Evolutionary conservation across 2,113 vertebrate species (phyloP).

Genomic region (Epinephelus cyanopodus): DNA sequence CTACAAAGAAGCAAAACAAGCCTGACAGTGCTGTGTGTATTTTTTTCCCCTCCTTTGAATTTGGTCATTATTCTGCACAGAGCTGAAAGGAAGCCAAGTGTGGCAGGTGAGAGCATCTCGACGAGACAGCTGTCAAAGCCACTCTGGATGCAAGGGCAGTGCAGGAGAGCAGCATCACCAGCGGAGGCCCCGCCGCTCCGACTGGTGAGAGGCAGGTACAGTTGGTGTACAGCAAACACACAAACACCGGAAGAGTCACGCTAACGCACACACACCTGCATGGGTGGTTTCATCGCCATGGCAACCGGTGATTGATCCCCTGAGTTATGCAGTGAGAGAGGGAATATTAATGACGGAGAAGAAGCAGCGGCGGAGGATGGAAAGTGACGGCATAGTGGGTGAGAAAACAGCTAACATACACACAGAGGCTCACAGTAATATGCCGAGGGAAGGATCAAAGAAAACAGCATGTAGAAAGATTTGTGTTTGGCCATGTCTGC

Average conservation of each 20-base stretch:
- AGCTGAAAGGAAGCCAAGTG: constrained; percentile 62
- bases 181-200: constrained; percentile 50
- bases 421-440: constrained; percentile 35
- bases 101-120: constrained; percentile 72
- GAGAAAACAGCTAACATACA: constrained; percentile 49
- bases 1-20: constrained; percentile 56
- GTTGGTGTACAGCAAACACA: constrained; percentile 35
- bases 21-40: constrained; percentile 39
- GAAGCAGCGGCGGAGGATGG: constrained; percentile 42
- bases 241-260: not conserved
- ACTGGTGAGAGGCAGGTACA: constrained; percentile 58
- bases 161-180: constrained; percentile 43
- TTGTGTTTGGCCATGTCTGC: constrained; percentile 45
- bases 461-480: constrained; percentile 43
- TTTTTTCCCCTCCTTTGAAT: constrained; percentile 42
- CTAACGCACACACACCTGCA: constrained; percentile 49
- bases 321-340: constrained; percentile 67
- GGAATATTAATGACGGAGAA: constrained; percentile 65
- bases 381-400: constrained; percentile 43
- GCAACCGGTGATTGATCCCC: constrained; percentile 82
- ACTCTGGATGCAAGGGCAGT: constrained; percentile 39
- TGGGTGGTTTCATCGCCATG: constrained; percentile 74
- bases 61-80: constrained; percentile 67
- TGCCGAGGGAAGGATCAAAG: constrained; percentile 47
- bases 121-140: constrained; percentile 77